Conservation (phyloP, 2,888 invertebrate species). For the Smittia sp. region DNA sequence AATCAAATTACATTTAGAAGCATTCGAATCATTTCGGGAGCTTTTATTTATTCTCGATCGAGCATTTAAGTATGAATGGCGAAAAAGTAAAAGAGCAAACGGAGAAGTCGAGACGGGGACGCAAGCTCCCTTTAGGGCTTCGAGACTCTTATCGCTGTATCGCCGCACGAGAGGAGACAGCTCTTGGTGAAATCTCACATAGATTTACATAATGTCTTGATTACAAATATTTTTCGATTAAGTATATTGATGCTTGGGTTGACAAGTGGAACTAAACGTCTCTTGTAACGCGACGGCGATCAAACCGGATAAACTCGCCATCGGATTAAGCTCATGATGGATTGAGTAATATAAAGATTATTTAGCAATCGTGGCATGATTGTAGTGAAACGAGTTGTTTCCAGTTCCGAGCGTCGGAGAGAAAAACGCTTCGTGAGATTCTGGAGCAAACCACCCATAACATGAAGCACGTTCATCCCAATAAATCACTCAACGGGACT, state of each 20-base stretch:
- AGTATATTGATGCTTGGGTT: background rate
- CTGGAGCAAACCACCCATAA: too few species aligned
- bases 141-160: background rate
- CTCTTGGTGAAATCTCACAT: background rate
- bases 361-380: background rate
- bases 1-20: slow-evolving; percentile 32
- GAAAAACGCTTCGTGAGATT: too few species aligned
- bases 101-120: background rate
- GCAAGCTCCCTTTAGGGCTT: background rate
- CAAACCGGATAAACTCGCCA: slow-evolving; percentile 5
- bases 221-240: background rate
- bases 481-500: slow-evolving; percentile 5
- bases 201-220: background rate
- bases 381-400: too few species aligned
- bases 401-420: too few species aligned
- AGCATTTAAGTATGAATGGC: background rate
- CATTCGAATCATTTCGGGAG: background rate
- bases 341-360: slow-evolving; percentile 7
- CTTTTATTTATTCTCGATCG: slow-evolving; percentile 5
- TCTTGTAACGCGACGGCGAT: background rate
- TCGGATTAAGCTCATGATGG: background rate
- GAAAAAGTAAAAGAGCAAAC: slow-evolving; percentile 4
- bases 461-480: background rate
- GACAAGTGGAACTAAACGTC: slow-evolving; percentile 25
- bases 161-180: background rate